phyloP scores from a whole-genome alignment of 2,113 vertebrate genomes.

The Pelecanus crispus region DNA sequence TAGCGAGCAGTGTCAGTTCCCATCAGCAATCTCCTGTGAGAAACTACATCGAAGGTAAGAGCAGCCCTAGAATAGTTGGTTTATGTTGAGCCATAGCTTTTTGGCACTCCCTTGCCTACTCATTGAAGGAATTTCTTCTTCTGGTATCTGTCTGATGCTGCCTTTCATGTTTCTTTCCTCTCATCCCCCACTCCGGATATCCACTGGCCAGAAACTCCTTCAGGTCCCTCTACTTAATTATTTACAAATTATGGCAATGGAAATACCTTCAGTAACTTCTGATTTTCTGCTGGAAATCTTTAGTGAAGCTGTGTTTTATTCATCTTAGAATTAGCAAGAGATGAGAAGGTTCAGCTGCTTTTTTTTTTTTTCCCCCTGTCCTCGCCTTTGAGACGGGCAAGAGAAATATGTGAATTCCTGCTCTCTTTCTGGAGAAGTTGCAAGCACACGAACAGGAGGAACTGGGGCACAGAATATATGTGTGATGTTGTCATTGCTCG shows the following conservation, averaged over 20 bases:
- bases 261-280: neutral
- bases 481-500: neutral
- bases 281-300: neutral
- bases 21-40: slow-evolving; percentile 68
- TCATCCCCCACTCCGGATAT: neutral
- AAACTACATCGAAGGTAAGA: slow-evolving; percentile 77
- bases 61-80: neutral
- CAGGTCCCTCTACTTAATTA: neutral
- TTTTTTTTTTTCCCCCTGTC: neutral
- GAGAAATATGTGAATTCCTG: neutral
- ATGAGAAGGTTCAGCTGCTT: neutral
- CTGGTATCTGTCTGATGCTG: neutral
- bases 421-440: neutral
- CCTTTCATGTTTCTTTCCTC: neutral
- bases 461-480: neutral
- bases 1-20: slow-evolving; percentile 64
- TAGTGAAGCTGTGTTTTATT: neutral
- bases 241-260: neutral
- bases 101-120: neutral
- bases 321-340: neutral
- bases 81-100: neutral
- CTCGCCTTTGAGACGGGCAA: neutral
- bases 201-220: neutral
- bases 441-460: neutral
- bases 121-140: neutral